Evolutionary conservation across 2,113 vertebrate species (phyloP).

Genomic region (Colossoma macropomum): DNA sequence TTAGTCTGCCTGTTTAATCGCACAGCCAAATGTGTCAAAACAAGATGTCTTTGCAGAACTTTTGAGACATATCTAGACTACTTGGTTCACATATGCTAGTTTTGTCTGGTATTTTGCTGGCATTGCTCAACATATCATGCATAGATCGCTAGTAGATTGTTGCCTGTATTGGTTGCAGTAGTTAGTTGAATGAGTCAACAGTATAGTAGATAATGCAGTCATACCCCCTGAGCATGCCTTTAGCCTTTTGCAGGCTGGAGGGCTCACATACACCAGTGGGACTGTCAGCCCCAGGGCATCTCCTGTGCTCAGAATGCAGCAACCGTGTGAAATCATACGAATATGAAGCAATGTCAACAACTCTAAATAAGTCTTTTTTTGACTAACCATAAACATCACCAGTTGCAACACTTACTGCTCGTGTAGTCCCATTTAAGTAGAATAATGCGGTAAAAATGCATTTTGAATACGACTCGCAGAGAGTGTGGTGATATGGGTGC

Average conservation of each 20-base stretch:
- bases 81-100: too few relatives aligned
- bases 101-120: too few relatives aligned
- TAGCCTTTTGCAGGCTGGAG: neutral
- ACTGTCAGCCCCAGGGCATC: neutral
- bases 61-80: too few relatives aligned
- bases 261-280: neutral
- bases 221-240: neutral
- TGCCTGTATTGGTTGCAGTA: neutral
- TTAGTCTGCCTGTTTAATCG: too few relatives aligned
- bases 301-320: neutral
- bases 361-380: neutral
- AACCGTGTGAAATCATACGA: neutral
- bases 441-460: neutral
- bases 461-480: neutral
- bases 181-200: neutral
- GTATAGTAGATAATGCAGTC: neutral
- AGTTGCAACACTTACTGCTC: too few relatives aligned
- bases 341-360: neutral
- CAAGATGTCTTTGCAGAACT: too few relatives aligned
- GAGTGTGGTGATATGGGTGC: neutral
- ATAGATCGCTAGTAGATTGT: too few relatives aligned
- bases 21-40: too few relatives aligned
- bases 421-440: neutral
- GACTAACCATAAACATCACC: neutral
- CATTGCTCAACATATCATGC: too few relatives aligned